These are phyloP conservation scores for Megaptera novaeangliae DNA, from an alignment of 2,113 vertebrate genomes.

Conservation along the genomic window DNA sequence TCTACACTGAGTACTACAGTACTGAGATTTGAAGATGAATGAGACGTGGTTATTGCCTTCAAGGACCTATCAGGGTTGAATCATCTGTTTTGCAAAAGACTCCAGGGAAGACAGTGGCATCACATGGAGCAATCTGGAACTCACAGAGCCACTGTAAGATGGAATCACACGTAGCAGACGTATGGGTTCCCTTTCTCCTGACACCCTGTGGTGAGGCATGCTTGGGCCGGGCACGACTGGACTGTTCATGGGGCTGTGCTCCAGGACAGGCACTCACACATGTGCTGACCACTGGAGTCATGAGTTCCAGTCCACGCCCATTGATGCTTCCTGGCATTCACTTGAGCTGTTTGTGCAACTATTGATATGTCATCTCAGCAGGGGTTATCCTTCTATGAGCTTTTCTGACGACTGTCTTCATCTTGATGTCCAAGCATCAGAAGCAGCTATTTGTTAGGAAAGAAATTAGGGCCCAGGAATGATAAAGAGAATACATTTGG, in stretches of 20 bases:
- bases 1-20: neutral
- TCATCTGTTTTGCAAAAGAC: neutral
- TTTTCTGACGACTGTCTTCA: neutral
- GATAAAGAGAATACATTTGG: constrained; percentile 8
- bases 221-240: neutral
- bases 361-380: neutral
- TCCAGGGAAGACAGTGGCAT: neutral
- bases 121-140: neutral
- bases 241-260: neutral
- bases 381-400: neutral
- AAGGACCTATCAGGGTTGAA: neutral
- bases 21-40: neutral
- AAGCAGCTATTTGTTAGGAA: neutral
- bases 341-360: neutral
- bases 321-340: neutral
- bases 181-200: neutral
- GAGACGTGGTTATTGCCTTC: neutral
- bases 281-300: neutral
- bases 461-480: neutral
- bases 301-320: neutral
- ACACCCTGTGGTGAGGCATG: neutral
- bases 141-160: neutral
- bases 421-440: neutral
- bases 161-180: neutral
- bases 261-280: neutral